Evolutionary conservation across 2,113 vertebrate species (phyloP).

Genomic region (Spizaetus ornatus): DNA sequence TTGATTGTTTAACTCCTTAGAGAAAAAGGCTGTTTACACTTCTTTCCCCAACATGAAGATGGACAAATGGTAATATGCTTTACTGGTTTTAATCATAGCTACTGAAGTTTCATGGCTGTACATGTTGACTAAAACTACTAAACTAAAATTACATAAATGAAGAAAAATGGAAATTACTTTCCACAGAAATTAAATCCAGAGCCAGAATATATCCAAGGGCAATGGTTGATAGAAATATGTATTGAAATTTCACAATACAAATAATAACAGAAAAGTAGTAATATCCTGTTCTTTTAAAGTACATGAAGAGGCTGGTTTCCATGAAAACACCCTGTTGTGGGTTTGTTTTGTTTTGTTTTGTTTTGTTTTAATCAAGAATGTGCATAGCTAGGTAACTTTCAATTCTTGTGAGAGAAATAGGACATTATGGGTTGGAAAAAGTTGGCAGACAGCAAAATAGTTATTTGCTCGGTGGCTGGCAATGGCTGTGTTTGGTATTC

Average conservation of each 20-base stretch:
- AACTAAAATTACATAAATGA: slow-evolving; percentile 15
- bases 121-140: neutral
- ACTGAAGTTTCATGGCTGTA: neutral
- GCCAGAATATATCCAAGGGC: neutral
- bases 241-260: neutral
- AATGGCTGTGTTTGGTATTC: neutral
- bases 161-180: slow-evolving; percentile 47
- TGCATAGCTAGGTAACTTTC: neutral
- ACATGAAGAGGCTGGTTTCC: neutral
- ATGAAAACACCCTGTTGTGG: neutral
- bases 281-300: neutral
- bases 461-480: neutral
- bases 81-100: neutral
- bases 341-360: neutral
- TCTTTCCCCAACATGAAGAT: neutral
- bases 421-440: neutral
- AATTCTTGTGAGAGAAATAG: neutral
- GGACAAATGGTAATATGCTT: neutral
- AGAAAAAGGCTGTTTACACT: neutral
- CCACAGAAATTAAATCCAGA: neutral
- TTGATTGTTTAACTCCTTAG: neutral
- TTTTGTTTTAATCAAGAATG: neutral
- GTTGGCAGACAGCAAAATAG: neutral
- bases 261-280: slow-evolving; percentile 1
- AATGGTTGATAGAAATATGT: neutral